phyloP scores from a whole-genome alignment of 2,888 invertebrate genomes.

The Euspilapteryx auroguttella region DNA sequence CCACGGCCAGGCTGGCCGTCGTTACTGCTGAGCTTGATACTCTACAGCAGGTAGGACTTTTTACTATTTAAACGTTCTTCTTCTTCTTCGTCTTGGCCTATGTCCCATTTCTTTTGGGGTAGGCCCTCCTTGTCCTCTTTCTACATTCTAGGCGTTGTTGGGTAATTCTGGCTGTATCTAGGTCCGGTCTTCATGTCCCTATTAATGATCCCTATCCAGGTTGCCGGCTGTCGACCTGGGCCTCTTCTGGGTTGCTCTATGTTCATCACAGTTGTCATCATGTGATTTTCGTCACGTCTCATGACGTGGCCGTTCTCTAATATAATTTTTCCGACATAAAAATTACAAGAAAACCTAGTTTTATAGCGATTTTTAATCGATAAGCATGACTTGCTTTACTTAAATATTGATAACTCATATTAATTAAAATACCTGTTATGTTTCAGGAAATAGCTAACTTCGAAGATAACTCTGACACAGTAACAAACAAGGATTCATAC shows the following conservation, averaged over 20 bases:
- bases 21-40: conserved; percentile 34
- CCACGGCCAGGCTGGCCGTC: conserved; percentile 33
- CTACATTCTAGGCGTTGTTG: neutral
- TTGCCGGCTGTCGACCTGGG: too few species aligned
- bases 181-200: too few species aligned
- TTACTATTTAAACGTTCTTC: neutral
- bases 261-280: too few species aligned
- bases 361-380: neutral
- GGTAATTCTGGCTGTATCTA: neutral
- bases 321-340: too few species aligned
- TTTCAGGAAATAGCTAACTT: conserved; percentile 38
- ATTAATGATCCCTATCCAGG: too few species aligned
- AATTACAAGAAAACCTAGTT: neutral
- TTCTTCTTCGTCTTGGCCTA: too few species aligned
- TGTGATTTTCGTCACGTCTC: too few species aligned
- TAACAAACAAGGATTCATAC: conserved; percentile 23
- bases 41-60: conserved; percentile 27
- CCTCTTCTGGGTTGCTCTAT: too few species aligned
- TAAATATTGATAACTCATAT: neutral
- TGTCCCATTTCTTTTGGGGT: too few species aligned
- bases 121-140: too few species aligned
- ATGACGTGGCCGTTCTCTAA: too few species aligned
- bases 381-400: neutral
- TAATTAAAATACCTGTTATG: conserved; percentile 4
- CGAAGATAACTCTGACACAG: conserved; percentile 20